Evolutionary conservation across 2,113 vertebrate genomes (phyloP), one percentile per base, ranked within the genome.

Genomic region (Labeo rohita): DNA sequence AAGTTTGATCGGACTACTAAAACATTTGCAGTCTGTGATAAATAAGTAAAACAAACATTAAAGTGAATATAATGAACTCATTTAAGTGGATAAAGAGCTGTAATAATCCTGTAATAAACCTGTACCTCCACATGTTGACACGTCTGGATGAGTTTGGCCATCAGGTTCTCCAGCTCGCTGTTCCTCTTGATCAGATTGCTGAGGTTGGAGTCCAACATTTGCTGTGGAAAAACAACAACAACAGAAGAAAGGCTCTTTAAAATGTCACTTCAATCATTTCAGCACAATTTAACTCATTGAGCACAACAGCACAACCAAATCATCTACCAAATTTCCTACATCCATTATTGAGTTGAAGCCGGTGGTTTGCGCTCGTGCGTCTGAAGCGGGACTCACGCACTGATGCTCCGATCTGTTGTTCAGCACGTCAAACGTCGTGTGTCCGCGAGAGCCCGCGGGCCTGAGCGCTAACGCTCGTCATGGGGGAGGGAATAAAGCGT

Each of bases 131-230:
- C 98, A 78, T 98, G 97, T 65, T 99, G 98, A 92, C 98, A 99
- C 74, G 98, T 99, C 93, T 99, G 98, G 93, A 99, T 99, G 89
- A 99, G 95, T 93, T 99, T 98, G 21, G 97, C 97, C 96, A 99
- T 95, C 90, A 99, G 96, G 81, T 96, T 97, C 95, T 99, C 98
- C 95, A 99, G 95, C 92, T 99, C 98, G 34, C 97, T 97, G 92
- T 98, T 99, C 93, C 98, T 99, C 96, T 99, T 99, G 93, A 99
- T 98, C 92, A 99, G 96, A 92, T 92, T 97, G 93, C 96, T 96
- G 90, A 99, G 97, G 93, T 99, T 99, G 80, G 95, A 96, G 88
- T 99, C 98, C 94, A 99, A 93, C 87, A 96, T 96, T 96, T 99
- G 98, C 98, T 99, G 95, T 92, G 90, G 89, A 92, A 86, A 77